These are phyloP conservation scores for Nomada goodeniana DNA, from an alignment of 2,888 invertebrate genomes.

Conservation along the genomic window DNA sequence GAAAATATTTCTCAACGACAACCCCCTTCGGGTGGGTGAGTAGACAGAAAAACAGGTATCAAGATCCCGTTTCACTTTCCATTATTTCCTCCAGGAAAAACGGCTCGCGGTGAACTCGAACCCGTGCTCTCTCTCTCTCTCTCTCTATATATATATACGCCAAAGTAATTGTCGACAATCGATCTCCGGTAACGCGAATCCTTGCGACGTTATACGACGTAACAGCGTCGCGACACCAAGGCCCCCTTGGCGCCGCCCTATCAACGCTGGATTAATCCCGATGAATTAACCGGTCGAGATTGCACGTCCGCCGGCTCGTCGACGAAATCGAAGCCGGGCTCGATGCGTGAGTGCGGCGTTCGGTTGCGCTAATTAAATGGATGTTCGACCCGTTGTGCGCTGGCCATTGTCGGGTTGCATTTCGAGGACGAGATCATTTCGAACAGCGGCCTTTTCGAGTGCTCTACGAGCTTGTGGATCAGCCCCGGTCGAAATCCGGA, in stretches of 20 bases:
- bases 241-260: slow-evolving; percentile 44
- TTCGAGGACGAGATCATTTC: slow-evolving; percentile 9
- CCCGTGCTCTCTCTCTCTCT: too few species aligned
- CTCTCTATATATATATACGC: too few species aligned
- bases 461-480: not conserved
- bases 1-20: too few species aligned
- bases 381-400: slow-evolving; percentile 15
- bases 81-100: not conserved
- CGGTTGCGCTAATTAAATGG: slow-evolving; percentile 64
- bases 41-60: too few species aligned
- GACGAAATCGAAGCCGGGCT: slow-evolving; percentile 46
- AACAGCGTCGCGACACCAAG: slow-evolving; percentile 45
- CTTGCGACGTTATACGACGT: slow-evolving; percentile 24
- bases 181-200: not conserved
- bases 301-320: slow-evolving; percentile 46
- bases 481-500: not conserved
- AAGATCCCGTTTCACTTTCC: not conserved
- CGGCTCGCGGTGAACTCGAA: not conserved
- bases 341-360: slow-evolving; percentile 25
- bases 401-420: not conserved
- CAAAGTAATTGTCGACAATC: not conserved
- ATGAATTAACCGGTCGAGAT: slow-evolving; percentile 65
- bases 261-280: slow-evolving; percentile 70
- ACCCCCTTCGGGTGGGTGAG: too few species aligned
- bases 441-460: not conserved